Conservation (phyloP, 2,797 vertebrate genomes). For the Hozukius guyotensis region DNA sequence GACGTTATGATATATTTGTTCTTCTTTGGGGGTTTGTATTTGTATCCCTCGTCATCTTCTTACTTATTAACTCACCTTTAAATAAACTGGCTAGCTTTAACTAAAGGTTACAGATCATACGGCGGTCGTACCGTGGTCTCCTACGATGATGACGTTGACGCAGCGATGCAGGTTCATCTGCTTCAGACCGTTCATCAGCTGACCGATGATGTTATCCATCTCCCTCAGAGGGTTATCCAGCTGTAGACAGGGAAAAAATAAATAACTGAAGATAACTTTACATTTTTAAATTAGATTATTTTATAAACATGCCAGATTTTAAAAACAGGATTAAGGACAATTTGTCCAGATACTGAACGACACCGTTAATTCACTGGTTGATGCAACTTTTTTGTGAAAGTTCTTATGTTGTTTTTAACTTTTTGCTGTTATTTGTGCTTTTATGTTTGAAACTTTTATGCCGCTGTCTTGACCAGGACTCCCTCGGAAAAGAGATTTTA, state of each 20-base stretch:
- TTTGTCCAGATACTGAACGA: too few species aligned
- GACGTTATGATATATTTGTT: background rate
- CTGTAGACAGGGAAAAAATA: conserved; percentile 64
- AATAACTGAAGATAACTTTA: background rate
- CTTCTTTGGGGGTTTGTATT: background rate
- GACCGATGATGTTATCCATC: conserved; percentile 94
- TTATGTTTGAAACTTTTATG: too few species aligned
- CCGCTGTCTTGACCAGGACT: too few species aligned
- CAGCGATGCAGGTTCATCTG: conserved; percentile 96
- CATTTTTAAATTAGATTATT: too few species aligned
- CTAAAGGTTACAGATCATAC: background rate
- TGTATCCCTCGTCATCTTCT: background rate
- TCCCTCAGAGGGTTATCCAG: conserved; percentile 93
- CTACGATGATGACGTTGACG: conserved; percentile 95
- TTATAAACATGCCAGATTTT: too few species aligned
- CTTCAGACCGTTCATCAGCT: conserved; percentile 97
- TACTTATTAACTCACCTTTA: background rate
- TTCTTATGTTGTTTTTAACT: too few species aligned
- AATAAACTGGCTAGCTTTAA: too few species aligned
- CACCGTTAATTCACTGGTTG: too few species aligned
- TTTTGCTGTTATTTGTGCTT: too few species aligned
- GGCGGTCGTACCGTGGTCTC: conserved; percentile 90
- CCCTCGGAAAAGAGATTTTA: too few species aligned
- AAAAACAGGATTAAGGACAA: too few species aligned
- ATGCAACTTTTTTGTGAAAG: too few species aligned